phyloP scores from a whole-genome alignment of 37 sponge, comb jelly and placozoan genomes.

The Amphimedon queenslandica region DNA sequence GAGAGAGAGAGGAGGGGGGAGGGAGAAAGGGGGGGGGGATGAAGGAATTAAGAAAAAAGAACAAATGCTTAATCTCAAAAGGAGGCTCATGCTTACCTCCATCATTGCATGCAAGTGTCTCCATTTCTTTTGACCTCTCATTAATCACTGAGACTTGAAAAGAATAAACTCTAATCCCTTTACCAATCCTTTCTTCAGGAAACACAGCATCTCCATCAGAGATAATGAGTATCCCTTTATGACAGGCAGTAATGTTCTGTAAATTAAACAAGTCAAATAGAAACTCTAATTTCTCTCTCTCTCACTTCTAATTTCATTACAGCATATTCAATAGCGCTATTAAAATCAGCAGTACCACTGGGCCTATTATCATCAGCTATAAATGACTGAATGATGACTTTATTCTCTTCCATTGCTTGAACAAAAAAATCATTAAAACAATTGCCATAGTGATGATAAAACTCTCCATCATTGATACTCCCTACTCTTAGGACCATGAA shows the following conservation, averaged over 20 bases:
- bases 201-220: conserved; percentile 12
- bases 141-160: not conserved
- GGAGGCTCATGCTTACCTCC: conserved; percentile 10
- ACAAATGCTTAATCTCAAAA: not conserved
- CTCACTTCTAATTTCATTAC: not conserved
- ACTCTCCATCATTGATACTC: not conserved
- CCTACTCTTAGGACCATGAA: conserved; percentile 32
- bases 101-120: not conserved
- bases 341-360: not conserved
- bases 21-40: not conserved
- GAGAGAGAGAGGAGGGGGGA: not conserved
- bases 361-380: not conserved
- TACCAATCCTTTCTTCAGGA: not conserved
- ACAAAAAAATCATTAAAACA: not conserved
- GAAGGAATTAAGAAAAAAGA: no score
- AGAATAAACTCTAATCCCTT: not conserved
- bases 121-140: not conserved
- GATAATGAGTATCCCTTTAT: conserved; percentile 18
- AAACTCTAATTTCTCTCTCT: not conserved
- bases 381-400: not conserved
- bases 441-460: not conserved
- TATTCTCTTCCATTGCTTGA: not conserved
- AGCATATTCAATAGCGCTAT: not conserved
- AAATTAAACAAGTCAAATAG: not conserved
- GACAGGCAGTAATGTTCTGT: conserved; percentile 15